phyloP scores from a whole-genome alignment of 2,797 vertebrate species.

The Neomorphus geoffroyi region DNA sequence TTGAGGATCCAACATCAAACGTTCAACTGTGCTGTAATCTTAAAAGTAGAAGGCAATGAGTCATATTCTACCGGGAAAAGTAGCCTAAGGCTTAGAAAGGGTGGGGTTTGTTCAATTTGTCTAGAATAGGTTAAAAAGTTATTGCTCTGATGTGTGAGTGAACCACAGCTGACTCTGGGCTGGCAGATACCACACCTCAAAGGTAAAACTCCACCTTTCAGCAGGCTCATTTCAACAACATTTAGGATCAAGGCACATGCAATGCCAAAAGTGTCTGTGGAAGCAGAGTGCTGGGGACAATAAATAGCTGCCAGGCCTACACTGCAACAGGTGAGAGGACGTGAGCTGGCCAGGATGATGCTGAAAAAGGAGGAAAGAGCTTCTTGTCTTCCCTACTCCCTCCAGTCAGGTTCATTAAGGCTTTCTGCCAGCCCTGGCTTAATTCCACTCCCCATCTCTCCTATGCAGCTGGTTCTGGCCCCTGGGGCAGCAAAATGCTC shows the following conservation, averaged over 20 bases:
- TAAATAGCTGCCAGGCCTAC: rapidly evolving
- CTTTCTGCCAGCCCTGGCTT: background rate
- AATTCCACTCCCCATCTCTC: background rate
- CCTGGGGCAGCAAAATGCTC: background rate
- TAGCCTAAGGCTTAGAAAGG: background rate
- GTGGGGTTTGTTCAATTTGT: background rate
- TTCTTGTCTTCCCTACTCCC: background rate
- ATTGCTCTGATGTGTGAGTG: background rate
- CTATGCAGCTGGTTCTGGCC: background rate
- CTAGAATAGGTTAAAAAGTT: background rate
- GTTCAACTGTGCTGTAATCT: background rate
- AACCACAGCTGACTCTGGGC: background rate
- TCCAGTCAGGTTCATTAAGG: background rate
- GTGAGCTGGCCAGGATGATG: rapidly evolving
- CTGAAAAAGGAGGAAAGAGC: background rate
- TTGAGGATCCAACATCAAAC: background rate
- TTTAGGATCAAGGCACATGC: background rate
- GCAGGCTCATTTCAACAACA: background rate
- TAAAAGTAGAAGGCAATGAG: background rate
- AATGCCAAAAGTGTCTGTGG: background rate
- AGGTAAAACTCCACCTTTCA: background rate
- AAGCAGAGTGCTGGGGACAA: background rate
- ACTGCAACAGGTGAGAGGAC: rapidly evolving
- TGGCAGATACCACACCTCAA: background rate
- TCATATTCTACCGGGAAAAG: background rate